These are phyloP conservation scores for Rhinolophus sinicus DNA, from an alignment of 2,113 vertebrate species.

Conservation along the genomic window DNA sequence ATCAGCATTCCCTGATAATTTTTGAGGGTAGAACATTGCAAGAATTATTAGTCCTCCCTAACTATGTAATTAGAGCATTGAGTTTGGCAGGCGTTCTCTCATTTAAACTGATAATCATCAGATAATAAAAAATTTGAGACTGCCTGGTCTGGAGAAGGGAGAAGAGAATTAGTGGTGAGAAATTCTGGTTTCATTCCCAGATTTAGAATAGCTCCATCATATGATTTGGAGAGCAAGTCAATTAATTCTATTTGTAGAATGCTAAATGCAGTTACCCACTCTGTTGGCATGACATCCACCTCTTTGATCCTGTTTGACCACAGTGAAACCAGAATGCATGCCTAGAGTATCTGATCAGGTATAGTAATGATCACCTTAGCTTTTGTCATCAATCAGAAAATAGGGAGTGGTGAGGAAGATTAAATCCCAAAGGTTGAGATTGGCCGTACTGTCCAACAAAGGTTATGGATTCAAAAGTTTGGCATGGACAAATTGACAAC, in stretches of 20 bases:
- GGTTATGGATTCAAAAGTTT: neutral
- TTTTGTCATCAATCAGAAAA: neutral
- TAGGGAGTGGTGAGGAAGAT: neutral
- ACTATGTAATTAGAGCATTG: slow-evolving; percentile 65
- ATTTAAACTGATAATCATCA: slow-evolving; percentile 66
- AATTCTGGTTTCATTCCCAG: slow-evolving; percentile 75
- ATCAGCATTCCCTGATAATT: slow-evolving; percentile 27
- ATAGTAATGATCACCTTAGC: neutral
- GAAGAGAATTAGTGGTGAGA: slow-evolving; percentile 64
- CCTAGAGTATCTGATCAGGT: neutral
- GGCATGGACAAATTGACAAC: neutral
- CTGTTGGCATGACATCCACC: neutral
- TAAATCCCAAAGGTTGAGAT: neutral
- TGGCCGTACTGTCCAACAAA: neutral
- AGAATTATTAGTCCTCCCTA: slow-evolving; percentile 59
- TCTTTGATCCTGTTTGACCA: slow-evolving; percentile 36
- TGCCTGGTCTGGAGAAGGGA: slow-evolving; percentile 30
- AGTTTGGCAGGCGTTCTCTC: slow-evolving; percentile 64
- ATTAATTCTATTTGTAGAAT: slow-evolving; percentile 72
- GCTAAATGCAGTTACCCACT: slow-evolving; percentile 47
- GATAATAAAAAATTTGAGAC: slow-evolving; percentile 72
- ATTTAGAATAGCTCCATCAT: slow-evolving; percentile 68
- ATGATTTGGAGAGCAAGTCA: slow-evolving; percentile 67
- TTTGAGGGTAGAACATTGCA: slow-evolving; percentile 62
- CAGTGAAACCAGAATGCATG: neutral